These are phyloP conservation scores for Xestobium rufovillosum DNA, from an alignment of 2,888 invertebrate genomes.

Conservation along the genomic window DNA sequence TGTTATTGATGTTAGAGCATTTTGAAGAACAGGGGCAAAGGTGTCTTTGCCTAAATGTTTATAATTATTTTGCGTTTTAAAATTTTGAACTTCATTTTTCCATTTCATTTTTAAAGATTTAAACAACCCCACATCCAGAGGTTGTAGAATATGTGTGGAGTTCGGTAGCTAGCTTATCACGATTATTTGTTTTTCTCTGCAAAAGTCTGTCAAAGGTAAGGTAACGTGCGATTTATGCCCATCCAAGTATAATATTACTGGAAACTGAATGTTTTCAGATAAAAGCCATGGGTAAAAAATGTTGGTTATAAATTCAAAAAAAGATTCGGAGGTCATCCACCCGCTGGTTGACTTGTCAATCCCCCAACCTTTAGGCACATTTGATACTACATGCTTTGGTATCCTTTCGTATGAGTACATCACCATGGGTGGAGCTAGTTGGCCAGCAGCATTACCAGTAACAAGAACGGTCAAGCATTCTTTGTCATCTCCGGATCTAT, in stretches of 20 bases:
- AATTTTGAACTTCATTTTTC: slow-evolving; percentile 26
- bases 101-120: slow-evolving; percentile 30
- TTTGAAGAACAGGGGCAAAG: slow-evolving; percentile 27
- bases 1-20: slow-evolving; percentile 19
- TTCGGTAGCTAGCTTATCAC: slow-evolving; percentile 10
- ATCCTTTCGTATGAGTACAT: slow-evolving; percentile 9
- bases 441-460: slow-evolving; percentile 14
- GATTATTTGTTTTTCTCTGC: slow-evolving; percentile 15
- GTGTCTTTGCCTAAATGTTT: slow-evolving; percentile 23
- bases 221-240: slow-evolving; percentile 14
- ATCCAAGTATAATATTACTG: slow-evolving; percentile 13
- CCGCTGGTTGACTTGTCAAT: slow-evolving; percentile 6
- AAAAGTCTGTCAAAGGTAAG: slow-evolving; percentile 12
- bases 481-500: slow-evolving; percentile 16
- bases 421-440: slow-evolving; percentile 12
- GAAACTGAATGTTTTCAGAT: slow-evolving; percentile 11
- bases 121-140: slow-evolving; percentile 35
- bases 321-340: slow-evolving; percentile 12
- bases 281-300: slow-evolving; percentile 14
- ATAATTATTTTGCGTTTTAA: slow-evolving; percentile 22
- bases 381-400: slow-evolving; percentile 11
- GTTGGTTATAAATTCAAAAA: slow-evolving; percentile 9
- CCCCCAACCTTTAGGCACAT: slow-evolving; percentile 8
- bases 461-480: slow-evolving; percentile 14
- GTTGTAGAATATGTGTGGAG: slow-evolving; percentile 24